Conservation (phyloP, 2,113 vertebrate species). For the Tachuris rubrigastra region DNA sequence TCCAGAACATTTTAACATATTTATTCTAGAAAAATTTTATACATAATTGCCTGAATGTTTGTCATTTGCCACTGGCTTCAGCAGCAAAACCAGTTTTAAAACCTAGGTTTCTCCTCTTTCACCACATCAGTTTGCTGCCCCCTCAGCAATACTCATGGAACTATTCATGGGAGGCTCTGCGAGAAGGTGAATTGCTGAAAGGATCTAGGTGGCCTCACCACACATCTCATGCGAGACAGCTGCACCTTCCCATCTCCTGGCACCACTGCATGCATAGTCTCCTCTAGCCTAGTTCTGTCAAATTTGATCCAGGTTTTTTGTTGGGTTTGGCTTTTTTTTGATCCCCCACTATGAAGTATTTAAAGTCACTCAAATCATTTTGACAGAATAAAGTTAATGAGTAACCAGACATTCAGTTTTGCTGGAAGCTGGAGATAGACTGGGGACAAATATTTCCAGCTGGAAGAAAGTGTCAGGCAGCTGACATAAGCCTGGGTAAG, state of each 20-base stretch:
- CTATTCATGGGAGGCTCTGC: background rate
- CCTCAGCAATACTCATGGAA: background rate
- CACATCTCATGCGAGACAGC: fast-evolving
- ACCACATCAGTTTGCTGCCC: background rate
- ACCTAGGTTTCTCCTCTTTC: background rate
- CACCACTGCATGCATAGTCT: background rate
- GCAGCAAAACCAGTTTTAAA: background rate
- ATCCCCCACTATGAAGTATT: background rate
- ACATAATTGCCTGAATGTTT: background rate
- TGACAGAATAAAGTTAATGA: constrained; percentile 1
- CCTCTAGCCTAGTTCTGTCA: background rate
- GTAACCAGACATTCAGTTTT: background rate
- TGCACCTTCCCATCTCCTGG: background rate
- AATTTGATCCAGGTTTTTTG: background rate
- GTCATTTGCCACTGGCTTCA: background rate
- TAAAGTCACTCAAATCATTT: background rate
- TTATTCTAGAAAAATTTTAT: background rate
- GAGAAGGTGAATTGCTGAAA: background rate
- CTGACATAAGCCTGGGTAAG: background rate
- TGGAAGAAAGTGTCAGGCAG: background rate
- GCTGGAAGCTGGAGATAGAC: background rate
- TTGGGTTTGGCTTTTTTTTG: background rate
- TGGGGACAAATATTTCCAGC: background rate
- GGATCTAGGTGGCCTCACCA: background rate
- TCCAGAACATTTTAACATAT: background rate